Base-by-base conservation (phyloP, 2,113 vertebrate species). In the Anser brachyrhynchus region DNA sequence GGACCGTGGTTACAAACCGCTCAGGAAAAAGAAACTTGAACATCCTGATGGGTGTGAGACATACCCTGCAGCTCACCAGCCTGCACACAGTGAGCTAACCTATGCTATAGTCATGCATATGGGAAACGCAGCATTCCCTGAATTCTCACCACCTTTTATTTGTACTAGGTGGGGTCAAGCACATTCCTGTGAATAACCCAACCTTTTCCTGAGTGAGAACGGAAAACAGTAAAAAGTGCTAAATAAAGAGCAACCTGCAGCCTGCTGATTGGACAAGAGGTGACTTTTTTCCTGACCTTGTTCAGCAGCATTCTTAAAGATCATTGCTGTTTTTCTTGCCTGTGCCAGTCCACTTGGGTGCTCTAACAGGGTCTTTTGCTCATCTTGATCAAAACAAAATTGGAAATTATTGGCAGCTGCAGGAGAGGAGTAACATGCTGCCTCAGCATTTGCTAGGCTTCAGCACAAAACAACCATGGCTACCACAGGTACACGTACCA, bases 221-320 rank as follows among this genome's bases (percentile, higher is more conserved):
- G 59, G 59, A 87, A 93, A 87, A 39, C 58, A 92, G 70, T 22
- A n/a, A 88, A 81, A 58, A n/a, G 17, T 33, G 41, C 81, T 91
- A 44, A 95, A 91, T 79, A 66, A 2, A 1, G 89, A 94, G 70
- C 59, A 61, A 70, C 23, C 59, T 64, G 49, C 79, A 64, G 64
- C 39, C 83, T 66, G 21, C 16, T 55, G 66, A 72, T 25, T 69
- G 79, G 91, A 55, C 73, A 57, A 39, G 29, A 61, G 59, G 89
- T 17, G 25, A 20, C 39, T 12, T 69, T 73, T 86, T 62, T 55
- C 71, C 49, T 92, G 82, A 59, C 84, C 95, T 94, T 89, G 96
- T 77, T 92, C n/a, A 93, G 96, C 96, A 87, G 89, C 96, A 95
- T 96, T 96, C 86, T 92, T 93, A 89, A 73, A 39, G 22, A 66